Conservation (phyloP, 2,888 invertebrate species). For the Leptopilina drosophilae region DNA sequence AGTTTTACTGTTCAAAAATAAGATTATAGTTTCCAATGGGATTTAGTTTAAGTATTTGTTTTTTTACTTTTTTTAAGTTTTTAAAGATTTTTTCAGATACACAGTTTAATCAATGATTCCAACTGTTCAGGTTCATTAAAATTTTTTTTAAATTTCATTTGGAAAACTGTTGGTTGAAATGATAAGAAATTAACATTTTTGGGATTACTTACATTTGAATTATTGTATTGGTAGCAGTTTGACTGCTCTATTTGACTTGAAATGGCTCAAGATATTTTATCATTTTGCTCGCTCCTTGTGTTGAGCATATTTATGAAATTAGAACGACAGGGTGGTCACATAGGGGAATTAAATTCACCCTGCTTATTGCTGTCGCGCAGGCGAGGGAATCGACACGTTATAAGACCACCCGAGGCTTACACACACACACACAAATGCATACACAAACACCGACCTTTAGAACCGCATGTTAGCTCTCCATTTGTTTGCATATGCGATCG, state of each 20-base stretch:
- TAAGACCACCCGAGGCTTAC: slow-evolving; percentile 56
- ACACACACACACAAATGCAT: not conserved
- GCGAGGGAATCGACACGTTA: slow-evolving; percentile 57
- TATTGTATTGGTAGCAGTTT: not conserved
- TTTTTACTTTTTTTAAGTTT: too few relatives aligned
- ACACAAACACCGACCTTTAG: not conserved
- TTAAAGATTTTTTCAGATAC: too few relatives aligned
- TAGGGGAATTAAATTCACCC: slow-evolving; percentile 70
- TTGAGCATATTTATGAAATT: slow-evolving; percentile 67
- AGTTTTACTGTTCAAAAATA: too few relatives aligned
- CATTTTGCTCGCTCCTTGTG: slow-evolving; percentile 50
- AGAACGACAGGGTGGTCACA: slow-evolving; percentile 59
- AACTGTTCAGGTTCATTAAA: too few relatives aligned
- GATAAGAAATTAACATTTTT: not conserved
- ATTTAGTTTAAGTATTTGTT: too few relatives aligned
- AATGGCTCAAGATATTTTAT: slow-evolving; percentile 40
- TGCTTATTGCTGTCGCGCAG: slow-evolving; percentile 65
- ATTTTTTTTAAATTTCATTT: too few relatives aligned
- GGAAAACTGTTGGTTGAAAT: too few relatives aligned
- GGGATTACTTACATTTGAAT: not conserved
- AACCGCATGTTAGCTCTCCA: not conserved
- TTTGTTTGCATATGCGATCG: slow-evolving; percentile 11
- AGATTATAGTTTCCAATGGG: too few relatives aligned
- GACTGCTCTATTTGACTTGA: slow-evolving; percentile 1
- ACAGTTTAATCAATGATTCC: too few relatives aligned